Conservation (phyloP, 2,888 invertebrate genomes). For the Pseudoips prasinana region DNA sequence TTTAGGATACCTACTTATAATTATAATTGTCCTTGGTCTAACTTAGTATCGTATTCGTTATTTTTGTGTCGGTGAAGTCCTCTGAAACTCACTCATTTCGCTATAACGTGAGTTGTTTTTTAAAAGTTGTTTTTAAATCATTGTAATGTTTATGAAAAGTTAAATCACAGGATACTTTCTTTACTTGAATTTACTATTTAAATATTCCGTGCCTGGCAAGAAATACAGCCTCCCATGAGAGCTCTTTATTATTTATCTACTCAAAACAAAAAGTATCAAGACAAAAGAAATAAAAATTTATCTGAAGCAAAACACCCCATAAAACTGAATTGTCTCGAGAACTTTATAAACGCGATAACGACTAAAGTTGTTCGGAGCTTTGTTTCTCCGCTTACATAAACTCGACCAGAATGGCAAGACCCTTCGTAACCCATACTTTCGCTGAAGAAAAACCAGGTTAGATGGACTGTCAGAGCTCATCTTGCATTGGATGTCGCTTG, state of each 20-base stretch:
- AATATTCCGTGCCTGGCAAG: no score
- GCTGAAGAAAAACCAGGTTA: conserved; percentile 26
- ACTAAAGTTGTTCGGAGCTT: conserved; percentile 76
- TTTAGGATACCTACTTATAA: no score
- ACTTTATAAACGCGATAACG: conserved; percentile 82
- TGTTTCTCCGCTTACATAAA: conserved; percentile 76
- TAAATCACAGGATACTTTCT: no score
- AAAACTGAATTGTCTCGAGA: conserved; percentile 78
- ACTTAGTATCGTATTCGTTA: no score
- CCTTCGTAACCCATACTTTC: conserved; percentile 32
- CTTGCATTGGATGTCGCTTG: conserved; percentile 54
- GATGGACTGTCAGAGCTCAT: conserved; percentile 50
- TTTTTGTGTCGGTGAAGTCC: no score
- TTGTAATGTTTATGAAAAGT: no score
- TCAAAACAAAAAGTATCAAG: conserved; percentile 57
- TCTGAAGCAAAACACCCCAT: conserved; percentile 80
- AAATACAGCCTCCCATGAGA: not conserved
- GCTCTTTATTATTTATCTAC: conserved; percentile 19
- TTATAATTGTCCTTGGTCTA: no score
- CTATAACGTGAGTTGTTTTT: no score
- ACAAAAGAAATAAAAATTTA: conserved; percentile 76
- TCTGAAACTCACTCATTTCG: no score
- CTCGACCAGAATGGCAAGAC: conserved; percentile 46
- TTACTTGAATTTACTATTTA: no score
- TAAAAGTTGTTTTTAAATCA: no score